Base-by-base conservation (phyloP, 1,140 invertebrate species). In the Centruroides sculpturatus region DNA sequence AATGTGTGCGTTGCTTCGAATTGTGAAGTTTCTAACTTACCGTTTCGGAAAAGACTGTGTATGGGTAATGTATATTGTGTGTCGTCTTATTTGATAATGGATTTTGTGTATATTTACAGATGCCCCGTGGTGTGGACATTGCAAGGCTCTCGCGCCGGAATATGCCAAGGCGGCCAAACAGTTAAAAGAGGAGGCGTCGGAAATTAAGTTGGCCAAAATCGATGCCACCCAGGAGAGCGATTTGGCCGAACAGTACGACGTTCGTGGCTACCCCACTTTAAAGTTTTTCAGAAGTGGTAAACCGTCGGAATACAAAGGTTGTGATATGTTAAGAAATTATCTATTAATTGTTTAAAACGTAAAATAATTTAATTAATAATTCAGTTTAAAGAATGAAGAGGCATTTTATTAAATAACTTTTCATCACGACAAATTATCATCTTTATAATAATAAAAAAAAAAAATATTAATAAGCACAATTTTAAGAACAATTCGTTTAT, bases 61-160 rank as follows among this genome's bases (percentile, higher is more conserved):
- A 9, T 50, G 51, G 12, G 3, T 11, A 52, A 35, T 36, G 3
- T 9, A 9, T 55, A 55, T 55, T 10, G 5, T 10, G n/a, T 12
- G 6, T 56, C 35, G 4, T 36, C 3, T 60, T 61, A 11, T 59
- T 10, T 3, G 11, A 23, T 23, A 23, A 23, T 48, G 59, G 68
- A 73, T 36, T 23, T 23, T 23, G 23, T 23, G 23, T 23, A 23
- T 23, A 23, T 23, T 23, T 23, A 23, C 71, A 96, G 92, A 98
- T 84, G 95, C 94, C 59, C 94, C 95, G 73, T 99, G 95, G 95
- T 98, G 95, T 75, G 93, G 93, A 66, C 95, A 98, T 73, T 99
- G 95, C 79, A 98, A 98, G 76, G 85, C 89, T 55, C 77, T 99
- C 52, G 92, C 89, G 49, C 96, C 95, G 34, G 92, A 98, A 76